A percentile compares a stretch with the other conserved stretches of the same genome.
Conservation (phyloP, 2,113 vertebrate species). For the Vireo altiloquus region DNA sequence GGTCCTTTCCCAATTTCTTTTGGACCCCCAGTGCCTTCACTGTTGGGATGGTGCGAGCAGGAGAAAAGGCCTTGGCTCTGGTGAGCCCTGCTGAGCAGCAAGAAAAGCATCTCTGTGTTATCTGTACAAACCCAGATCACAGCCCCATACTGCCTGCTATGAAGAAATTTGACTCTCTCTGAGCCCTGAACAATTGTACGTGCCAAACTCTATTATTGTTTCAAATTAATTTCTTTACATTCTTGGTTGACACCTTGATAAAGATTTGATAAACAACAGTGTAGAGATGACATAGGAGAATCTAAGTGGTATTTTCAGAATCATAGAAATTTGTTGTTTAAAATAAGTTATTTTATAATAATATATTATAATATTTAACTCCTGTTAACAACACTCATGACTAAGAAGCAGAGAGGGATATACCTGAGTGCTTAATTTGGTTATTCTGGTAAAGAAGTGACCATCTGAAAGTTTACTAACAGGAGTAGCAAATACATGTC, state of each 20-base stretch:
- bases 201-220: background rate
- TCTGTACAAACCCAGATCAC: background rate
- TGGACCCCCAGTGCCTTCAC: fast-evolving
- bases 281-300: background rate
- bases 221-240: background rate
- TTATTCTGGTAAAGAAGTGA: background rate
- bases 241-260: too few relatives aligned
- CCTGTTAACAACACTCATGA: background rate
- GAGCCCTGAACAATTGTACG: background rate
- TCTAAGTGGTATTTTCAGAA: background rate
- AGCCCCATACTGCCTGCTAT: background rate
- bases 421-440: background rate
- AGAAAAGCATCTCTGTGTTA: background rate
- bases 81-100: background rate
- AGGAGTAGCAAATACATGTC: background rate
- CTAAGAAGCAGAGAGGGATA: background rate
- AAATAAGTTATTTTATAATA: background rate
- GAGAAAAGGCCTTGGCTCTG: background rate
- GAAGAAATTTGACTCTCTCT: background rate
- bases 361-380: background rate
- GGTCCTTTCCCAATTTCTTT: background rate
- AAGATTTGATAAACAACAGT: background rate
- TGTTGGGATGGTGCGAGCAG: background rate
- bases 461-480: background rate
- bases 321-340: background rate